Percentiles rank a stretch among this genome's conserved stretches.
Conservation (phyloP, 2,113 vertebrate species). For the Gobio gobio region DNA sequence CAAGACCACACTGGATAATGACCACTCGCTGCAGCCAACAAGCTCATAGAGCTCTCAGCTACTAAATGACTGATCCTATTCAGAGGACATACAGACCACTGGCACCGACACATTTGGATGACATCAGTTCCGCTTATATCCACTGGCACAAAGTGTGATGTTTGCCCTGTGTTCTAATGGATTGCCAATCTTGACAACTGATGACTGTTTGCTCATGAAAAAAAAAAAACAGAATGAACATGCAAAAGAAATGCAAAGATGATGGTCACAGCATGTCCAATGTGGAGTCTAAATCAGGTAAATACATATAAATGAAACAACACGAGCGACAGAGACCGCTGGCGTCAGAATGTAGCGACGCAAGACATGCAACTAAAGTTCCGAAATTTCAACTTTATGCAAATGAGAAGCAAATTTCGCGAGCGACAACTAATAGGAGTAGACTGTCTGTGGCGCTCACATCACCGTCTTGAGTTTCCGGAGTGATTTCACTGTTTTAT, state of each 20-base stretch:
- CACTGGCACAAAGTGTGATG: neutral
- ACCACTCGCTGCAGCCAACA: constrained; percentile 7
- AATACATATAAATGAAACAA: no score
- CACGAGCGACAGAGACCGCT: no score
- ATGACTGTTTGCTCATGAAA: neutral
- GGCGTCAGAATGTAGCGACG: no score
- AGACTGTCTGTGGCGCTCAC: no score
- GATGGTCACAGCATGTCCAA: neutral
- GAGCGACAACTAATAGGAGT: no score
- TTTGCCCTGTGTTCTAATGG: constrained; percentile 15
- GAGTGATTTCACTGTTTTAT: no score
- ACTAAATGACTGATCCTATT: constrained; percentile 29
- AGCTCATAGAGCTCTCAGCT: constrained; percentile 27
- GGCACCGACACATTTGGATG: constrained; percentile 1
- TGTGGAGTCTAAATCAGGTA: no score
- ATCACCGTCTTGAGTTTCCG: no score
- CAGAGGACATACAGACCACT: constrained; percentile 31
- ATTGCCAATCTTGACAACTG: neutral
- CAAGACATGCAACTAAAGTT: no score
- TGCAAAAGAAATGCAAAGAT: neutral
- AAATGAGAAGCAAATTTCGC: no score
- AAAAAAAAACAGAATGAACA: neutral
- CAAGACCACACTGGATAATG: neutral
- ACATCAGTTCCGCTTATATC: constrained; percentile 24
- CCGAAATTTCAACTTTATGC: no score